These are phyloP conservation scores for Ichneumoninae sp. DNA, from an alignment of 2,888 invertebrate species.

Conservation along the genomic window DNA sequence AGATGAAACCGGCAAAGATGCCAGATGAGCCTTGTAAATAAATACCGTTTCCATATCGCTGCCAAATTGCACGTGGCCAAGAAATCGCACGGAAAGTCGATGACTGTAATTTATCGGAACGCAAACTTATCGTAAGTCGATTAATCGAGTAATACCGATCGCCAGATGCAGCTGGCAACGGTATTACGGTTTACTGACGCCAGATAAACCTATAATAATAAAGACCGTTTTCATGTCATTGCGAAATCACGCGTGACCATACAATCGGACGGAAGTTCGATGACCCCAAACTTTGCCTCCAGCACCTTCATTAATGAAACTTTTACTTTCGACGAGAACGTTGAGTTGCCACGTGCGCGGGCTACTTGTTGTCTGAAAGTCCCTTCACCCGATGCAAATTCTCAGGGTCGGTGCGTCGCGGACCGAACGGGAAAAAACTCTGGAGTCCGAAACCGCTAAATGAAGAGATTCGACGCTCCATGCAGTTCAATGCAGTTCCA, in stretches of 20 bases:
- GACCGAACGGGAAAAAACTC: not conserved
- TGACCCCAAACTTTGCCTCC: not conserved
- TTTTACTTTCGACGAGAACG: slow-evolving; percentile 41
- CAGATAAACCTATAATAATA: no score
- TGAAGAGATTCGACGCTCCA: not conserved
- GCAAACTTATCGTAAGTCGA: no score
- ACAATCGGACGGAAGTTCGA: slow-evolving; percentile 19
- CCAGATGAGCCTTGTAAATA: not conserved
- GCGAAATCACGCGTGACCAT: not conserved
- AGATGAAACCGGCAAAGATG: not conserved
- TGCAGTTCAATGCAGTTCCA: not conserved
- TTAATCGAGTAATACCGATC: no score
- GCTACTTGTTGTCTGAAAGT: slow-evolving; percentile 4
- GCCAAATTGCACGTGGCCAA: no score
- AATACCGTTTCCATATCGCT: not conserved
- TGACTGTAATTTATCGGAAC: no score
- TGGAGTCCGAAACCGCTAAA: not conserved
- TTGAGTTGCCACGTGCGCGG: not conserved
- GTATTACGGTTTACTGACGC: no score
- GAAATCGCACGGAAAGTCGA: no score
- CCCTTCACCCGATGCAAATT: slow-evolving; percentile 26
- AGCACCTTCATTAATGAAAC: slow-evolving; percentile 10
- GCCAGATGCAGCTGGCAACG: not conserved
- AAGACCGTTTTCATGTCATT: not conserved
- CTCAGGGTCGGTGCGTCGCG: slow-evolving; percentile 26